phyloP scores from a whole-genome alignment of 2,797 vertebrate genomes.

The Muraenolepis orangiensis region DNA sequence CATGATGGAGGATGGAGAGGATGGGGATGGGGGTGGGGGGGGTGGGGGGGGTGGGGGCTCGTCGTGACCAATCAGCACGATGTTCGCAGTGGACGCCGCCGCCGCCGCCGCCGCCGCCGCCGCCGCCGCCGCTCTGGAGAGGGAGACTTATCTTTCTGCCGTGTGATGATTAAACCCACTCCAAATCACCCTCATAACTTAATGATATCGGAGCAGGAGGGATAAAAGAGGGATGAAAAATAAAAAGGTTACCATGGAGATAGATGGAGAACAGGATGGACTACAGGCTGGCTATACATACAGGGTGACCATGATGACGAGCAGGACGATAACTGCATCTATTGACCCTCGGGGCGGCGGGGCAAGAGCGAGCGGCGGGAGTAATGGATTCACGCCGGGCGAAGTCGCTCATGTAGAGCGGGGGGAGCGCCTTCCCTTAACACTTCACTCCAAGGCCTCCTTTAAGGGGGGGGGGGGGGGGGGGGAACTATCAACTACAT shows the following conservation, averaged over 20 bases:
- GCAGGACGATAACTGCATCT: slow-evolving; percentile 50
- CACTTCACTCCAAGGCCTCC: slow-evolving; percentile 48
- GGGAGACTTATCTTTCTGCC: slow-evolving; percentile 78
- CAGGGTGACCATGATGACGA: slow-evolving; percentile 33
- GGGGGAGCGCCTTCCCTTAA: slow-evolving; percentile 42
- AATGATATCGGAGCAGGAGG: slow-evolving; percentile 71
- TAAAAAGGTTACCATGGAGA: slow-evolving; percentile 34
- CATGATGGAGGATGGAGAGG: too few relatives aligned
- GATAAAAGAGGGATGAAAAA: slow-evolving; percentile 45
- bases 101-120: too few relatives aligned
- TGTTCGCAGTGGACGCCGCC: too few relatives aligned
- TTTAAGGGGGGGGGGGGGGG: background rate
- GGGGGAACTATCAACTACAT: slow-evolving; percentile 17
- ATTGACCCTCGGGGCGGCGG: slow-evolving; percentile 44
- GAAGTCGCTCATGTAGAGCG: background rate
- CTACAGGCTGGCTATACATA: slow-evolving; percentile 31
- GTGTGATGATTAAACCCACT: slow-evolving; percentile 84
- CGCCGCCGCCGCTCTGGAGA: slow-evolving; percentile 83
- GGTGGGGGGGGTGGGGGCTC: too few relatives aligned
- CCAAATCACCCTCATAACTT: slow-evolving; percentile 79
- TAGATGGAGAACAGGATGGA: slow-evolving; percentile 47
- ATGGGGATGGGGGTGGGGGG: slow-evolving; percentile 77
- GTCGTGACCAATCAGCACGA: too few relatives aligned
- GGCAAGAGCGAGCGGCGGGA: background rate
- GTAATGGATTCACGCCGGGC: background rate